These are phyloP conservation scores for Chaetodon auriga DNA, from an alignment of 2,113 vertebrate genomes.

Conservation along the genomic window DNA sequence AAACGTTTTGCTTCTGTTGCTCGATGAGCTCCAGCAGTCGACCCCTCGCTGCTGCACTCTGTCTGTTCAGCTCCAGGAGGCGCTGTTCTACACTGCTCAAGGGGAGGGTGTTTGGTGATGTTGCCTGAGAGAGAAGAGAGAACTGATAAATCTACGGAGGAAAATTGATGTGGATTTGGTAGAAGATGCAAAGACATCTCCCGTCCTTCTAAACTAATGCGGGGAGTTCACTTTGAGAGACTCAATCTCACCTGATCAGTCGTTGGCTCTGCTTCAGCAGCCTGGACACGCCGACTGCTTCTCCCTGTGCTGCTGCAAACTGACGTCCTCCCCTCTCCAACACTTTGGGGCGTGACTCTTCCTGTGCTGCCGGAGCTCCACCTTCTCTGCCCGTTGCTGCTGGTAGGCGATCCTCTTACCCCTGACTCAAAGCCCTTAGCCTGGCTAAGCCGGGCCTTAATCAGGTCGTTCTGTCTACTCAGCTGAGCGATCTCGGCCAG, in stretches of 20 bases:
- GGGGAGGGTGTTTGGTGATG: neutral
- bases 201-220: neutral
- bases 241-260: constrained; percentile 61
- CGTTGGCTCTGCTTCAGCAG: constrained; percentile 20
- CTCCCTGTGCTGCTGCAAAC: constrained; percentile 43
- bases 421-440: constrained; percentile 35
- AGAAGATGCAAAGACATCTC: neutral
- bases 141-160: neutral
- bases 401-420: neutral
- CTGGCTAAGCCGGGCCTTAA: constrained; percentile 85
- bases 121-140: constrained; percentile 39
- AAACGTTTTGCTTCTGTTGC: constrained; percentile 86
- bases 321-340: constrained; percentile 24
- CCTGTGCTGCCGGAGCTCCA: constrained; percentile 24
- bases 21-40: constrained; percentile 92
- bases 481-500: constrained; percentile 86
- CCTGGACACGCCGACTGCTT: constrained; percentile 8
- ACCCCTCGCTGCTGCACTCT: constrained; percentile 89
- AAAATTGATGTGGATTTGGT: neutral
- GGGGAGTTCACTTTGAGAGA: neutral
- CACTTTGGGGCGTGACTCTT: constrained; percentile 45
- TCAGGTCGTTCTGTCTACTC: constrained; percentile 86
- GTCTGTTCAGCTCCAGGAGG: constrained; percentile 91
- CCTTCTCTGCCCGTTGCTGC: constrained; percentile 7
- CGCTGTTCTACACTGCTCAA: constrained; percentile 87